Conservation (phyloP, 2,888 invertebrate genomes). For the Caprella mutica region DNA sequence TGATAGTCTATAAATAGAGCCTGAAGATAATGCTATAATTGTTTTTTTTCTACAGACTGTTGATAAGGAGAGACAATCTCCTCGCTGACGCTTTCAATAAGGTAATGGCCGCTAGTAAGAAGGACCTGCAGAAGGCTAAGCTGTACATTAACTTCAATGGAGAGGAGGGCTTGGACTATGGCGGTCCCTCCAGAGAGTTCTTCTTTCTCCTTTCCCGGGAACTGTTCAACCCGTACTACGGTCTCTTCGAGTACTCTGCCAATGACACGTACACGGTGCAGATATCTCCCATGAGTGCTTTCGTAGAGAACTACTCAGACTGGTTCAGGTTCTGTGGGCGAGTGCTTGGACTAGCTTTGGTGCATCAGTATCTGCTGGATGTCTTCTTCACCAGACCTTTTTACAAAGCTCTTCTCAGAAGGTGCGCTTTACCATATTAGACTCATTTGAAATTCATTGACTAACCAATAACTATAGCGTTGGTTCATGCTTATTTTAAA, state of each 20-base stretch:
- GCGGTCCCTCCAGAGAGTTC: conserved; percentile 93
- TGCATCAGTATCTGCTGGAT: conserved; percentile 93
- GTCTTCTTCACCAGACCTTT: conserved; percentile 95
- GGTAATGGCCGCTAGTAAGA: conserved; percentile 91
- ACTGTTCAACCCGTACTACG: conserved; percentile 96
- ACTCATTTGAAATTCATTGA: not conserved
- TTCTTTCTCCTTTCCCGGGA: conserved; percentile 95
- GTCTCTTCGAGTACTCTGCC: conserved; percentile 94
- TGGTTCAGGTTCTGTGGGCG: conserved; percentile 92
- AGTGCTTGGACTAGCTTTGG: conserved; percentile 81
- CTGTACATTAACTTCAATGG: conserved; percentile 72
- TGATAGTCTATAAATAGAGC: too few species aligned
- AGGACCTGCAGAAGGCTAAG: conserved; percentile 87
- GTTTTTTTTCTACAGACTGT: conserved; percentile 53
- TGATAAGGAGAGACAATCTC: conserved; percentile 82
- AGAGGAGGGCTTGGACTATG: conserved; percentile 94
- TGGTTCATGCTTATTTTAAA: too few species aligned
- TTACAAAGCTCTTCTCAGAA: conserved; percentile 81
- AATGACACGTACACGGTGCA: conserved; percentile 96
- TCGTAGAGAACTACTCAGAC: conserved; percentile 73
- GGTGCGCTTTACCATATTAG: conserved; percentile 47
- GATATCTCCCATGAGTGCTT: conserved; percentile 88
- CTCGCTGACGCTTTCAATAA: conserved; percentile 92
- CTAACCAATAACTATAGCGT: not conserved
- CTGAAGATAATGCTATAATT: too few species aligned